Evolutionary conservation across 2,797 vertebrate species (phyloP), one percentile per base, ranked within the genome.

Genomic region (Neosalanx taihuensis): DNA sequence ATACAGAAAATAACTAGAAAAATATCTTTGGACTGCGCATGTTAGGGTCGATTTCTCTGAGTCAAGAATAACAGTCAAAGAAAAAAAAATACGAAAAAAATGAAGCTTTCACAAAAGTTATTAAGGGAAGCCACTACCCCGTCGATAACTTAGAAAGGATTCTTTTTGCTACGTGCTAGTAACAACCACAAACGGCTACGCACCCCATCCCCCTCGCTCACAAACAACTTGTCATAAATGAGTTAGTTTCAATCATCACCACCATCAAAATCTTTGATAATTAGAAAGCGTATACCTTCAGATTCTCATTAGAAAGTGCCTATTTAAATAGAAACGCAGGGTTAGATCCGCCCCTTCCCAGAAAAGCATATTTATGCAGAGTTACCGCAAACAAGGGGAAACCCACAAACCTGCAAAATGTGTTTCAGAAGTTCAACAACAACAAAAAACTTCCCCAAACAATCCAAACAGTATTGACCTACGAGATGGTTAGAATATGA

Each of bases 21-120:
- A 92, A 89, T 87, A 90, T 94, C 92, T 93, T 94, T 94, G 93
- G 93, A 93, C 92, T 89, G 90, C 85, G 90, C 89, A 85, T 90
- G 87, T 77, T 75, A 90, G 92, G 88, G 87, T 92, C 91, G 89
- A 90, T 89, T 75, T 75, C 64, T 87, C 74, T 86, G 86, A 90
- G 84, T 82, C 73, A 60, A 78, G 72, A 78, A 79, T 72, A 85
- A 86, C 76, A 85, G 84, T 85, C 81, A 77, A 80, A 85, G 81
- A 63, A 85, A 51, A 77, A 4, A 2, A 65, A 74, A 72, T n/a
- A n/a, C n/a, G 78, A 60, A 83, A 49, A 79, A 64, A 61, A 1
- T n/a, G 74, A 56, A 72, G 66, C 75, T 37, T 37, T 37, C 7
- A 4, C 13, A 15, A 70, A 30, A 72, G 67, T 18, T 51, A 60